Evolutionary conservation across 1,140 invertebrate species (phyloP), one percentile per base, ranked within the genome.

Genomic region (Gonioctena quinquepunctata): DNA sequence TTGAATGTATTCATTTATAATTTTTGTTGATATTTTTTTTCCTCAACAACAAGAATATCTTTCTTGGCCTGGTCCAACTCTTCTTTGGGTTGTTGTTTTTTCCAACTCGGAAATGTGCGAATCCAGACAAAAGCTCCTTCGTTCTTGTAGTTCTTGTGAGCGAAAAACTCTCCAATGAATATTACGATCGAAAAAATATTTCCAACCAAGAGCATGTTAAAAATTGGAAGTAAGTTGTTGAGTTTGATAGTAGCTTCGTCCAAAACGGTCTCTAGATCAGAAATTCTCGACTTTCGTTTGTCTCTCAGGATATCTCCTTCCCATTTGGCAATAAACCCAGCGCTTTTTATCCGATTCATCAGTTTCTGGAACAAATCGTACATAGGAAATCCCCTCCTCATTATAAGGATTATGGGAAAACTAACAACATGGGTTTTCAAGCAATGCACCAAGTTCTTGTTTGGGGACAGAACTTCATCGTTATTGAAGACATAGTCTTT

Each of bases 311-410:
- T 13, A 26, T 66, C 63, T 11, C 54, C 19, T n/a, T 54, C 18
- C 63, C 63, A 66, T 54, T 66, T 66, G 8, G 48, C 16, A 13
- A 66, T 66, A 1, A 66, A 54, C 5, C 63, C 63, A 7, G 50
- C 63, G 16, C 18, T 54, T 6, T 13, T 52, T 18, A 66, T 54
- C n/a, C 63, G 33, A 54, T 66, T 26, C 18, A 66, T 52, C 3
- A 27, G 19, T 0, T 8, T 27, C 18, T 54, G 21, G 16, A 66
- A 66, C 25, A 54, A 6, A 8, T 26, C n/a, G 1, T 26, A 66
- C 7, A 66, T 18, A 4, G 23, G 48, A 66, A 66, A 66, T 1
- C 63, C 63, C 11, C 28, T 66, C 16, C 23, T 66, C 48, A 66
- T 54, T 25, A 66, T 23, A 19, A 66, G 16, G 2, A 23, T 54